Evolutionary conservation across 2,797 vertebrate genomes (phyloP).

Genomic region (Sebastolobus alascanus): DNA sequence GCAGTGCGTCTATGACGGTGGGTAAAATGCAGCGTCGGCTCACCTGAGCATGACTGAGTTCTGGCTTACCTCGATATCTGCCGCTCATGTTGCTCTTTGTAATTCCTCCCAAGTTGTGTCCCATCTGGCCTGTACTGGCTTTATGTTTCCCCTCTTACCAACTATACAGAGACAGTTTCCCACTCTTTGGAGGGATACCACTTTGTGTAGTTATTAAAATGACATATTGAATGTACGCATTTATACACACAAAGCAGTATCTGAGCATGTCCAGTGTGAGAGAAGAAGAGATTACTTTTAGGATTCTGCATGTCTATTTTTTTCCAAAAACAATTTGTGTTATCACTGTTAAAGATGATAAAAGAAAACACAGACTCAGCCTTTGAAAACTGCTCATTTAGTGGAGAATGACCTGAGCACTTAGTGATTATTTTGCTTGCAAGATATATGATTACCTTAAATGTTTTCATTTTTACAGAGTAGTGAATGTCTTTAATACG

Average conservation of each 20-base stretch:
- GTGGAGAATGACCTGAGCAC: slow-evolving; percentile 4
- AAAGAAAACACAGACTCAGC: slow-evolving; percentile 3
- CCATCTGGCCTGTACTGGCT: slow-evolving; percentile 55
- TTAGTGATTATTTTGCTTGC: neutral
- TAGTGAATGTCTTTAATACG: neutral
- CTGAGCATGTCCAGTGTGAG: slow-evolving; percentile 20
- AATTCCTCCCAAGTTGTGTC: slow-evolving; percentile 61
- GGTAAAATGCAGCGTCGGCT: slow-evolving; percentile 79
- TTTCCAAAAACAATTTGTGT: slow-evolving; percentile 1
- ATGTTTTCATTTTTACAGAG: neutral
- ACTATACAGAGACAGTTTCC: slow-evolving; percentile 31
- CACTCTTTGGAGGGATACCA: slow-evolving; percentile 11
- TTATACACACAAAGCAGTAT: slow-evolving; percentile 32
- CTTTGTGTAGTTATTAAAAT: slow-evolving; percentile 7
- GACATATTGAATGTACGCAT: slow-evolving; percentile 12
- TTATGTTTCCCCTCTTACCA: slow-evolving; percentile 39
- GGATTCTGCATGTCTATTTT: slow-evolving; percentile 26
- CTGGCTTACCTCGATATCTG: slow-evolving; percentile 72
- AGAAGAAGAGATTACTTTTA: slow-evolving; percentile 22
- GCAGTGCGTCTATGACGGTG: slow-evolving; percentile 91
- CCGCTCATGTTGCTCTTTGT: slow-evolving; percentile 66
- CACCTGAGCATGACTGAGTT: slow-evolving; percentile 67
- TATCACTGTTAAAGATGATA: neutral
- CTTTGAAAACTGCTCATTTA: slow-evolving; percentile 4
- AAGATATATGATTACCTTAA: neutral